These are phyloP conservation scores for Pempheris klunzingeri DNA, from an alignment of 2,797 vertebrate species.

Conservation along the genomic window DNA sequence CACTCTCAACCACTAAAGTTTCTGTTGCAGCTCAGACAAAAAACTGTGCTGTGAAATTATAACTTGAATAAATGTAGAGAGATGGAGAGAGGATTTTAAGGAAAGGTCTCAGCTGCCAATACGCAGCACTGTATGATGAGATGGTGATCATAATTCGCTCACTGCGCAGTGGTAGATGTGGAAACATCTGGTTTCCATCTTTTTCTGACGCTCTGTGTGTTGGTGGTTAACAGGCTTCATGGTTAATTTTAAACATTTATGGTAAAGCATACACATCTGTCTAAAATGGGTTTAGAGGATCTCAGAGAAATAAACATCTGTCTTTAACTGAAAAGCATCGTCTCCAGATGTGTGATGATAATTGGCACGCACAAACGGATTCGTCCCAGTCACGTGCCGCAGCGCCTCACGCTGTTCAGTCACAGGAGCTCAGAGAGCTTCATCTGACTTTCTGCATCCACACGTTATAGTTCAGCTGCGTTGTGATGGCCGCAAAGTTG, in stretches of 20 bases:
- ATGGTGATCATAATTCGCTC: conserved; percentile 4
- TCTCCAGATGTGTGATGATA: conserved; percentile 38
- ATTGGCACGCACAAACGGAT: conserved; percentile 40
- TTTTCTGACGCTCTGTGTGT: conserved; percentile 13
- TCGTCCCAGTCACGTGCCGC: conserved; percentile 19
- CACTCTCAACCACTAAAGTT: conserved; percentile 4
- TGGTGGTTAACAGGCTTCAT: conserved; percentile 23
- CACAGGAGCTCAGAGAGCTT: conserved; percentile 4
- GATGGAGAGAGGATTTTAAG: conserved; percentile 8
- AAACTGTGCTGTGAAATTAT: conserved; percentile 17
- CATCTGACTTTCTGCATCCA: conserved; percentile 9
- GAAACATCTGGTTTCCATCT: conserved; percentile 32
- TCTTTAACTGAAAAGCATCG: conserved; percentile 7
- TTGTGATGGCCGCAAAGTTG: conserved; percentile 29
- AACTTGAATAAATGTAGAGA: conserved; percentile 13
- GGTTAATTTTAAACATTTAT: conserved; percentile 37
- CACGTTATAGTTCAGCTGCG: conserved; percentile 1
- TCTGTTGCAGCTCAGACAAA: neutral
- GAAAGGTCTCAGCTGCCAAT: neutral
- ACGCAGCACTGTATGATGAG: neutral
- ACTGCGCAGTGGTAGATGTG: conserved; percentile 1
- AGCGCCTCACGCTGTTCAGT: conserved; percentile 9
- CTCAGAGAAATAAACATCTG: conserved; percentile 19
- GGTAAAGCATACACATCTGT: conserved; percentile 38
- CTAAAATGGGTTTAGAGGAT: conserved; percentile 15